Conservation (phyloP, 2,888 invertebrate genomes). For the Lucinisca nassula region DNA sequence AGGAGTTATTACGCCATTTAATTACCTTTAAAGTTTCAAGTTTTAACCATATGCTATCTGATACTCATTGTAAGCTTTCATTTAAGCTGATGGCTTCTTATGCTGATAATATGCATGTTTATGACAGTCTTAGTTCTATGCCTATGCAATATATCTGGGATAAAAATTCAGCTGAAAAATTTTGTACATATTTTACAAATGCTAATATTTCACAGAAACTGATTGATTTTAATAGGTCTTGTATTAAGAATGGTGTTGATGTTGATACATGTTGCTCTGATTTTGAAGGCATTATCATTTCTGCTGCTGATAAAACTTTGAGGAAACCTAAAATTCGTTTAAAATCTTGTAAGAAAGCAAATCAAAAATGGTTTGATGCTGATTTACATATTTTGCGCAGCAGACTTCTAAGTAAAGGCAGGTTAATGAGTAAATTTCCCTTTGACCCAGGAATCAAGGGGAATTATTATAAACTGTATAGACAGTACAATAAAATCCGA, state of each 20-base stretch:
- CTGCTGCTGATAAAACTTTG: background rate
- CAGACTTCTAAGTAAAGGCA: background rate
- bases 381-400: background rate
- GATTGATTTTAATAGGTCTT: background rate
- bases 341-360: background rate
- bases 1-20: background rate
- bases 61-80: background rate
- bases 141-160: background rate
- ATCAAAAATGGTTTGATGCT: background rate
- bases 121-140: background rate
- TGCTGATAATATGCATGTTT: background rate
- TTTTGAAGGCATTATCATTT: background rate
- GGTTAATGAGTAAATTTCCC: constrained; percentile 7
- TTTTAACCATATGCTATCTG: background rate
- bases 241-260: background rate
- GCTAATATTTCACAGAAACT: background rate
- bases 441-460: constrained; percentile 6
- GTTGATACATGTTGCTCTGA: background rate
- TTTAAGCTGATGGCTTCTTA: background rate
- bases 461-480: background rate
- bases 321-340: background rate
- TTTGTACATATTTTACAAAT: background rate
- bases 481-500: background rate
- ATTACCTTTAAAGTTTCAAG: background rate
- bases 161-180: background rate